A percentile compares a stretch with the other conserved stretches of the same genome.
Conservation (phyloP, 2,888 invertebrate genomes). For the Leucania comma region DNA sequence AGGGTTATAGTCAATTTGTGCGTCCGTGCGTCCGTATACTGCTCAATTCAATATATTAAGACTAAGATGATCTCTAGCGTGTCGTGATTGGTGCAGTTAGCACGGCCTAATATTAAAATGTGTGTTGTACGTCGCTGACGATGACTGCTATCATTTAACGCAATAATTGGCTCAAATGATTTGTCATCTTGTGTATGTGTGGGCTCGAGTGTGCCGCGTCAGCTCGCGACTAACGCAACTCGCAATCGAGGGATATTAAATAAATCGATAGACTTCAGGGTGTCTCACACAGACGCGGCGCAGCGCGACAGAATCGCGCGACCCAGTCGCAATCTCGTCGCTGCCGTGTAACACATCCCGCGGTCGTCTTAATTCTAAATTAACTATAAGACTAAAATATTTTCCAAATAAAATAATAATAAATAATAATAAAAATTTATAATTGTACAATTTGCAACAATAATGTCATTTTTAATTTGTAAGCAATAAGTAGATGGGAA, state of each 20-base stretch:
- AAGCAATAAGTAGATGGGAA: conserved; percentile 66
- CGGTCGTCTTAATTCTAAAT: conserved; percentile 67
- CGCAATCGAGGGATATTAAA: conserved; percentile 57
- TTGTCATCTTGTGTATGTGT: conserved; percentile 58
- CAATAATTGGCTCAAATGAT: conserved; percentile 69
- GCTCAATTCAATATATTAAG: conserved; percentile 87
- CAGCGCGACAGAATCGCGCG: conserved; percentile 6
- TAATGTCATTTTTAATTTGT: conserved; percentile 66
- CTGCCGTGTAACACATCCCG: conserved; percentile 49
- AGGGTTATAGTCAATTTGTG: conserved; percentile 87
- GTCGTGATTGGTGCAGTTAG: conserved; percentile 78
- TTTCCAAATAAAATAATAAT: conserved; percentile 61
- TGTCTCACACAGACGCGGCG: conserved; percentile 54
- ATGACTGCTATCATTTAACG: conserved; percentile 72
- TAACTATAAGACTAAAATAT: conserved; percentile 68
- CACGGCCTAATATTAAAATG: conserved; percentile 81
- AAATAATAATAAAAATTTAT: conserved; percentile 56
- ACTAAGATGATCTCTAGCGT: conserved; percentile 79
- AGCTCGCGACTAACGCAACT: conserved; percentile 44
- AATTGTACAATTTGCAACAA: conserved; percentile 69
- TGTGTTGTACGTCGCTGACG: conserved; percentile 69
- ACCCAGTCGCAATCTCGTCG: conserved; percentile 36
- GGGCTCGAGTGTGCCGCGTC: conserved; percentile 41
- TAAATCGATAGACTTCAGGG: conserved; percentile 60
- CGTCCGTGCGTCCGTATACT: conserved; percentile 87